phyloP scores from a whole-genome alignment of 2,113 vertebrate genomes.

The Cyanoramphus novaezelandiae region DNA sequence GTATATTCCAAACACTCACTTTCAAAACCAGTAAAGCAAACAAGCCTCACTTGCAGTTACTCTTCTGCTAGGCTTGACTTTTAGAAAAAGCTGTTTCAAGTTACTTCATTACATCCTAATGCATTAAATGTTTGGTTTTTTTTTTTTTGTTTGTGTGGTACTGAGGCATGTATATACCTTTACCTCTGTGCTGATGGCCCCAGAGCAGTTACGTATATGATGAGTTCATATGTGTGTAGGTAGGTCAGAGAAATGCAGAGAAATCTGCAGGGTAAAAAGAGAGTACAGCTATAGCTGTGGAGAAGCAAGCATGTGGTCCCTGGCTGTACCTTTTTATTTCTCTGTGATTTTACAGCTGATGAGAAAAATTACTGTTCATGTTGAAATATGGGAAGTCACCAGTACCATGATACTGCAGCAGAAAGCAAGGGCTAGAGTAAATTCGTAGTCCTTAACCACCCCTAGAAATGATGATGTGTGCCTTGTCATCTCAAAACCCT shows the following conservation, averaged over 20 bases:
- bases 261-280: background rate
- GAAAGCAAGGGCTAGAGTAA: background rate
- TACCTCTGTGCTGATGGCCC: background rate
- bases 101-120: background rate
- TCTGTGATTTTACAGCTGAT: background rate
- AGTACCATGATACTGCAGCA: background rate
- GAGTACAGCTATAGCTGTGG: background rate
- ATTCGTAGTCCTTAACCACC: background rate
- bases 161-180: background rate
- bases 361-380: background rate
- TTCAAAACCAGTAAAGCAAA: background rate
- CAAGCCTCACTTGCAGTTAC: background rate
- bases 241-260: background rate
- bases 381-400: background rate
- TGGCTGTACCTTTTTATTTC: background rate
- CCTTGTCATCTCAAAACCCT: background rate
- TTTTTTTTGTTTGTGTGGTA: background rate
- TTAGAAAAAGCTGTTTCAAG: background rate
- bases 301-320: background rate
- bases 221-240: background rate
- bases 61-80: background rate
- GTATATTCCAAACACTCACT: background rate
- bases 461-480: background rate
- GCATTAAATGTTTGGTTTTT: fast-evolving
- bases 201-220: background rate